Conservation (phyloP, 53 echinoderm and acorn worm genomes). For the Echinarachnius parma region DNA sequence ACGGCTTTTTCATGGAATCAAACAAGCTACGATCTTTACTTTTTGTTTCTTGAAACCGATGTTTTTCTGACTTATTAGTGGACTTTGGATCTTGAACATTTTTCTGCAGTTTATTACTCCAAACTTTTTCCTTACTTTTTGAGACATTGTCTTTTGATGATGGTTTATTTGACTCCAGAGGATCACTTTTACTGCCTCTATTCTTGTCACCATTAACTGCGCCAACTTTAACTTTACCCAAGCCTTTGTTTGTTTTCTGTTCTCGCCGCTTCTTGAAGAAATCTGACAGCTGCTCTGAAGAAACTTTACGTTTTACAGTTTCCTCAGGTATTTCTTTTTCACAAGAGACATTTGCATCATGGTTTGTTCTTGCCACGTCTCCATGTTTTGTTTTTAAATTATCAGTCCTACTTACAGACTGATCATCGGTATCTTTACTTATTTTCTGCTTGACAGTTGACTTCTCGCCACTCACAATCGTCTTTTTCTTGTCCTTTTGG, state of each 20-base stretch:
- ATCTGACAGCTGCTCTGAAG: constrained; percentile 52
- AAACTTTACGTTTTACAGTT: constrained; percentile 47
- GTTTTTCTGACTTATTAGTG: neutral
- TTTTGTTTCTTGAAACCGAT: too few species aligned
- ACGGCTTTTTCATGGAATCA: neutral
- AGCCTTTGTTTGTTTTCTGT: constrained; percentile 11
- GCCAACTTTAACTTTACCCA: neutral
- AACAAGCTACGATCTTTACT: constrained; percentile 24
- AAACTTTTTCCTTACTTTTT: constrained; percentile 1
- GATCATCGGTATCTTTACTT: too few species aligned
- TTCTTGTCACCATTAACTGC: neutral
- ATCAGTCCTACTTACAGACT: too few species aligned
- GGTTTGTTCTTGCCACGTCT: too few species aligned
- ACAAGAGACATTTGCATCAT: too few species aligned
- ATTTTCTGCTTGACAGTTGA: too few species aligned
- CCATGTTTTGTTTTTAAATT: too few species aligned
- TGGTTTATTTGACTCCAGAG: neutral
- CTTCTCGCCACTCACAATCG: too few species aligned
- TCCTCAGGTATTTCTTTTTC: too few species aligned
- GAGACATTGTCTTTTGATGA: neutral
- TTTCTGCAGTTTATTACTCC: neutral
- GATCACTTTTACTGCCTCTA: neutral
- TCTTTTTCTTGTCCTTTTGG: too few species aligned
- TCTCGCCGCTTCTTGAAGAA: constrained; percentile 58
- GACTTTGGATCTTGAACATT: neutral